Conservation (phyloP, 2,888 invertebrate genomes). For the Oxyteleia sp. region DNA sequence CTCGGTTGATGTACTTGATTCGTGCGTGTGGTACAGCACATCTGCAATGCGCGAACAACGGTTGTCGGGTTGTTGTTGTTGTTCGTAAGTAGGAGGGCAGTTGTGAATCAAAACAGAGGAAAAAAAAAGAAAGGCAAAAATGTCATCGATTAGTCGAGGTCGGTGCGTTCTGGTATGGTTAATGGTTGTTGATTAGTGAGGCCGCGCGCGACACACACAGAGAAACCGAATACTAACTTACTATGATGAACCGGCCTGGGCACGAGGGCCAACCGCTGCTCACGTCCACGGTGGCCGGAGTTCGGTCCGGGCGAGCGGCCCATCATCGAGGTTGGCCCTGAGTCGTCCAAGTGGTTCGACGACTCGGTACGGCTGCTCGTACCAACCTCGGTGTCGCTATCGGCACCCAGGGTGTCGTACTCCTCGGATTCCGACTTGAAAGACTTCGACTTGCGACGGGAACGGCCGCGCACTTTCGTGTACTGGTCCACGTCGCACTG, state of each 20-base stretch:
- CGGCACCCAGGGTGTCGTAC: slow-evolving; percentile 89
- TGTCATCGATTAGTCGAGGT: slow-evolving; percentile 60
- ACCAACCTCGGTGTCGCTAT: slow-evolving; percentile 88
- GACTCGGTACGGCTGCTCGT: slow-evolving; percentile 88
- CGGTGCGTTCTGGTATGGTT: slow-evolving; percentile 20
- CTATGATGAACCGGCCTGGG: slow-evolving; percentile 89
- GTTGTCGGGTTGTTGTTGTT: slow-evolving; percentile 35
- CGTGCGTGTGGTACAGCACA: slow-evolving; percentile 88
- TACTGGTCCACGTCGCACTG: slow-evolving; percentile 86
- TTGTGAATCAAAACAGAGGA: slow-evolving; percentile 31
- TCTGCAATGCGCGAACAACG: slow-evolving; percentile 79
- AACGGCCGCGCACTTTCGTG: slow-evolving; percentile 85
- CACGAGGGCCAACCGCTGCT: slow-evolving; percentile 88
- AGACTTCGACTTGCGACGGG: slow-evolving; percentile 88
- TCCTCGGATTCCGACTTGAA: slow-evolving; percentile 89
- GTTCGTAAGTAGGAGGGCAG: slow-evolving; percentile 21
- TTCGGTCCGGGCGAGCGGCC: slow-evolving; percentile 85
- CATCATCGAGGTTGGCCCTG: slow-evolving; percentile 85
- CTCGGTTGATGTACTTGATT: slow-evolving; percentile 89
- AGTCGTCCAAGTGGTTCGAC: slow-evolving; percentile 88
- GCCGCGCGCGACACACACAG: slow-evolving; percentile 81
- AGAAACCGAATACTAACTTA: slow-evolving; percentile 89
- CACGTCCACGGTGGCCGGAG: slow-evolving; percentile 86
- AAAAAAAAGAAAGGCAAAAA: slow-evolving; percentile 47
- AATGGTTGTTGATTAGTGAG: slow-evolving; percentile 65